Percentiles rank a stretch among this genome's conserved stretches.
Conservation (phyloP, 1,140 invertebrate genomes). For the Papilio glaucus region DNA sequence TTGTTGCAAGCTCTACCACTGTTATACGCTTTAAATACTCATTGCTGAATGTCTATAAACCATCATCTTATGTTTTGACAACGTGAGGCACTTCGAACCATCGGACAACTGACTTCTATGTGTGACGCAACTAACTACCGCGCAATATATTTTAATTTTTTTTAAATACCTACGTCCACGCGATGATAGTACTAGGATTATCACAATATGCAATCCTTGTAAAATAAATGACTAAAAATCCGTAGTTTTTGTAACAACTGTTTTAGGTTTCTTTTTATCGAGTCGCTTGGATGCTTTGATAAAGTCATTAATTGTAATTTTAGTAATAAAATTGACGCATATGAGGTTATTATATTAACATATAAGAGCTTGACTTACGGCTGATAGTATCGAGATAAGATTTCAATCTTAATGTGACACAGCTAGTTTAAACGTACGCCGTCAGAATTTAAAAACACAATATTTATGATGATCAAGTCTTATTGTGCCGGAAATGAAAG, state of each 20-base stretch:
- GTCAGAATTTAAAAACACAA: constrained; percentile 6
- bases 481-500: constrained; percentile 10
- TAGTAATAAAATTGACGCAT: constrained; percentile 27
- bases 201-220: background rate
- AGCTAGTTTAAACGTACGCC: constrained; percentile 24
- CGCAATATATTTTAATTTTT: no score
- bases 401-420: constrained; percentile 27
- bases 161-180: no score
- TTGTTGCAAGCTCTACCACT: no score
- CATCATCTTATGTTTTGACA: no score
- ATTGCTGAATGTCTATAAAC: no score
- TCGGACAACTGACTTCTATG: no score
- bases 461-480: constrained; percentile 1
- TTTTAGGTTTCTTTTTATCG: background rate
- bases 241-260: background rate
- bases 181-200: no score
- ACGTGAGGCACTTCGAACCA: no score
- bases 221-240: background rate
- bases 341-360: constrained; percentile 26
- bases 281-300: constrained; percentile 8
- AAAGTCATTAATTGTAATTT: constrained; percentile 29
- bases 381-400: constrained; percentile 24
- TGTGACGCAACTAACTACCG: no score
- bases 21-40: no score
- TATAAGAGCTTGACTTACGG: constrained; percentile 26